Base-by-base conservation (phyloP, 2,113 vertebrate genomes). In the Zosterops japonicus region DNA sequence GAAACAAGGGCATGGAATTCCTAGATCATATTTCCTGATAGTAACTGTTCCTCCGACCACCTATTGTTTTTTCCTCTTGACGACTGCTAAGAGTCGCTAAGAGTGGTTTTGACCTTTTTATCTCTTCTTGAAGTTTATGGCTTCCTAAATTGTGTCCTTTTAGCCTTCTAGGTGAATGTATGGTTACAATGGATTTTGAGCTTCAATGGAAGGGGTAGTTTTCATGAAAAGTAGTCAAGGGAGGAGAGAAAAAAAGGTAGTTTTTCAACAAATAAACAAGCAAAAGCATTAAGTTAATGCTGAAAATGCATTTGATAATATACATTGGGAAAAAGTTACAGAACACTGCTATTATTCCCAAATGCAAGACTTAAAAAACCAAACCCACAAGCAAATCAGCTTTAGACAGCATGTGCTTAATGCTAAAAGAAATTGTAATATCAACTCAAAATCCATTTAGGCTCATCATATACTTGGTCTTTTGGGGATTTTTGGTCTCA, bases 11-110 rank as follows among this genome's bases (percentile, higher is more conserved):
- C 64, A 87, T 1, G 8, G 69, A 84, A 92, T 87, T 91, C 91
- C 87, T 75, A 93, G 80, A 95, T 84, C 39, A 15, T 71, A 64
- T 49, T 89, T 75, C 31, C 57, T 50, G 77, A 94, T 53, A 95
- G 61, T 52, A 89, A 71, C 64, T 92, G 71, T 74, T 77, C 47
- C 53, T 56, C 13, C 0, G 7, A 93, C 69, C 53, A 91, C 41
- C 24, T 87, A 55, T 80, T 72, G 59, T n/a, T 42, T 64, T 24
- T 14, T 61, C 42, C 27, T 70, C 27, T 25, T 49, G 49, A 44
- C 64, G 39, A 94, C 52, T 0, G 0, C 31, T 52, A 71, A 76
- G 31, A 71, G 39, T 39, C 5, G 39, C 39, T 39, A 39, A 29
- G 3, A 31, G 39, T 12, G 8, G 2, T 67, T 90, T 87, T 60